Base-by-base conservation (phyloP, 2,888 invertebrate genomes). In the Spodoptera exigua region DNA sequence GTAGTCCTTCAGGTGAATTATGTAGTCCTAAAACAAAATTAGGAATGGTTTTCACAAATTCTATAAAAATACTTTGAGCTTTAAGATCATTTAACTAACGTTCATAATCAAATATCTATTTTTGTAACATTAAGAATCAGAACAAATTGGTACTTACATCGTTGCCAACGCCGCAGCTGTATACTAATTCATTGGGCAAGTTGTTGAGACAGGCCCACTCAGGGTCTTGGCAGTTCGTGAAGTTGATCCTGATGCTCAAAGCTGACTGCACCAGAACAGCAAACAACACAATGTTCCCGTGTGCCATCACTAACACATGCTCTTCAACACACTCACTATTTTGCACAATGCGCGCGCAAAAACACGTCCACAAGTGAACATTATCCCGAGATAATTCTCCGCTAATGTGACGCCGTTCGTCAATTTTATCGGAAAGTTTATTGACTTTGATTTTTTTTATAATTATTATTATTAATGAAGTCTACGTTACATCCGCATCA, bases 1-100 rank as follows among this genome's bases (percentile, higher is more conserved):
- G 79, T 89, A 95, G 71, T 95, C 94, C 82, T 95, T 95, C 2
- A 95, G 80, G 60, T 93, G 93, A 52, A 95, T 82, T 40, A 89
- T 84, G 61, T 90, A 87, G 52, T 95, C 94, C 95, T 95, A 87
- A 59, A 95, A 95, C 84, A 90, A 87, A 52, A 41, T 13, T 7
- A 59, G 46, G 9, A 27, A 27, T 27, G 27, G 9, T 27, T 5
- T 27, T 27, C 7, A 27, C 7, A 27, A 27, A 27, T 7, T 9
- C 27, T 9, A 27, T 5, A 5, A 21, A 7, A 27, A 27, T 0
- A 27, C 0, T 7, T 1, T 27, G 7, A 9, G 7, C 1, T 27
- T 1, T 27, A 5, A 27, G 9, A 27, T 27, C 0, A 5, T 27
- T 5, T 27, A 27, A 7, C 27, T 7, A 27, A 27, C 27, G 5